Evolutionary conservation across 2,888 invertebrate species (phyloP).

Genomic region (Andrena fulva): DNA sequence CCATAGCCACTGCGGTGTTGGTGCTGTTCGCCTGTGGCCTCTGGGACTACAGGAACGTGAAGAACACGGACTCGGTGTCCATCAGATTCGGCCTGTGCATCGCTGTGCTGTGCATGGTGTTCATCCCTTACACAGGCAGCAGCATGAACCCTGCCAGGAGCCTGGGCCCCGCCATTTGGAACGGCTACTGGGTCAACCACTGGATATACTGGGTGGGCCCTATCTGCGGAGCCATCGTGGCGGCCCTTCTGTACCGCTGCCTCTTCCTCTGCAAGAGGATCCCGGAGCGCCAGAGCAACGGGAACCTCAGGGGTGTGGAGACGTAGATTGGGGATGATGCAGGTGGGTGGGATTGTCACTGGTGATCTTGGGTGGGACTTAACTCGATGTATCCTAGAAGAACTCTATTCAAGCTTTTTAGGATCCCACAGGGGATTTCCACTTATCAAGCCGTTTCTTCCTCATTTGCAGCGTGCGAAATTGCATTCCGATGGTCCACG

Average conservation of each 20-base stretch:
- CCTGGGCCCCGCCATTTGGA: constrained; percentile 90
- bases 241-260: constrained; percentile 84
- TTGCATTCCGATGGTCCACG: constrained; percentile 54
- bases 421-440: neutral
- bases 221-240: constrained; percentile 82
- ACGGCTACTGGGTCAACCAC: constrained; percentile 88
- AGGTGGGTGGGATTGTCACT: neutral
- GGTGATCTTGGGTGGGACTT: neutral
- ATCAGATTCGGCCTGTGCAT: constrained; percentile 89
- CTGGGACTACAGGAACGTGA: constrained; percentile 90
- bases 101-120: constrained; percentile 88
- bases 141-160: constrained; percentile 91
- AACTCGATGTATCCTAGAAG: neutral
- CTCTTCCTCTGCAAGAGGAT: constrained; percentile 36
- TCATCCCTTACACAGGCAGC: constrained; percentile 89
- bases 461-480: constrained; percentile 45
- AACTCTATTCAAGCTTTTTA: neutral
- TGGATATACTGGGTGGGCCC: constrained; percentile 92
- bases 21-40: constrained; percentile 89
- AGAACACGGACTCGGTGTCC: constrained; percentile 88
- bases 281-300: neutral
- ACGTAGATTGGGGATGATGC: constrained; percentile 23
- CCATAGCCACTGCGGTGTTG: constrained; percentile 88
- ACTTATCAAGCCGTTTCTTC: constrained; percentile 20
- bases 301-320: constrained; percentile 33